Base-by-base conservation (phyloP, 2,888 invertebrate genomes). In the Emmelina monodactyla region DNA sequence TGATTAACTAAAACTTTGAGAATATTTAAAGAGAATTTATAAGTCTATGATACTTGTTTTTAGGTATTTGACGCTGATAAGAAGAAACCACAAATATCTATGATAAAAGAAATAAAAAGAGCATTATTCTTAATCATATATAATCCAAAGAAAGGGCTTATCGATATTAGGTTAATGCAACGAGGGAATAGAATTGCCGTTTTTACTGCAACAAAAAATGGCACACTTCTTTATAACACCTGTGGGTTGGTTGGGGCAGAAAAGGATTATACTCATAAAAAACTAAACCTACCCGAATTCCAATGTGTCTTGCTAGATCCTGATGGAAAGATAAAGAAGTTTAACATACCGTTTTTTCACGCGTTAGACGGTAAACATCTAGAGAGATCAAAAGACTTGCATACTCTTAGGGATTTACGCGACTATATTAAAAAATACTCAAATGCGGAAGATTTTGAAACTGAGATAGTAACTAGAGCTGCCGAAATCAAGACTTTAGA, bases 141-240 rank as follows among this genome's bases (percentile, higher is more conserved):
- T 67, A 93, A 94, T 4, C 93, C 97, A 0, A 90, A 92, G 47
- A 87, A 95, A 60, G 96, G 96, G 10, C 85, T 94, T 4, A 83
- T 99, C 35, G 98, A 97, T 68, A 92, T 98, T 38, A 95, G 97
- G 88, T 84, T 92, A 2, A 85, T 94, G 54, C 93, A 94, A 58
- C 88, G 91, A 58, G 97, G 97, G 1, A 88, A 89, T 9, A 88
- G 94, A 66, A 89, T 97, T 5, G 91, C 94, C 10, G 92, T 93
- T 0, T 97, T 97, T 62, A 90, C 90, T 31, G 94, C 95, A 1
- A 88, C 91, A 31, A 95, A 92, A 65, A 85, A 87, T 58, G 94
- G 92, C 16, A 85, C 87, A 53, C 75, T 94, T 14, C 55, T 94
- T 2, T 92, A 92, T 57, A 88, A 89, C 32, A 88, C 88, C 40